Evolutionary conservation across 2,797 vertebrate genomes (phyloP).

Genomic region (Clamator glandarius): DNA sequence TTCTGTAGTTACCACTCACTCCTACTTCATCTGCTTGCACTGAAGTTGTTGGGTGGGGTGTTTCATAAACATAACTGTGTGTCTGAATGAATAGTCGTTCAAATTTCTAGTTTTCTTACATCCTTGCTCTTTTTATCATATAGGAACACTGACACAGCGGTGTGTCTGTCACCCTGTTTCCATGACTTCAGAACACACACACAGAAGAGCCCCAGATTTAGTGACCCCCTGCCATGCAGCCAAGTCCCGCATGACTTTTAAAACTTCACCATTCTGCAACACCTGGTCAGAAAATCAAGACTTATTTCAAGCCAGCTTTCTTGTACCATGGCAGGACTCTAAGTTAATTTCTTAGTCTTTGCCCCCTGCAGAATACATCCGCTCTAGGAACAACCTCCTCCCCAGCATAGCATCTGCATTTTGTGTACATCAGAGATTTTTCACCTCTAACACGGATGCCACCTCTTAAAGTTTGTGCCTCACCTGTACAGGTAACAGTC

Average conservation of each 20-base stretch:
- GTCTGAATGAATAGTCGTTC: neutral
- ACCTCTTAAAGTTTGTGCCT: neutral
- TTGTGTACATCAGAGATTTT: accelerated
- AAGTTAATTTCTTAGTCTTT: neutral
- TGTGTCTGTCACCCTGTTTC: neutral
- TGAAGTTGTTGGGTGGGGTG: neutral
- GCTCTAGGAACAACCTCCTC: neutral
- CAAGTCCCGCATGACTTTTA: accelerated
- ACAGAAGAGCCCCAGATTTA: neutral
- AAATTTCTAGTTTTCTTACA: neutral
- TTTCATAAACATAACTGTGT: neutral
- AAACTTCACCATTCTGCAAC: neutral
- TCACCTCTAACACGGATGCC: neutral
- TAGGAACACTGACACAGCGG: neutral
- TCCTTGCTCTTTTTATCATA: neutral
- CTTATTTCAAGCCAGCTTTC: neutral
- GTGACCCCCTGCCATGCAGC: accelerated
- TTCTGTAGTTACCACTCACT: neutral
- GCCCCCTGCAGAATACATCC: neutral
- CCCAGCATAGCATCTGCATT: neutral
- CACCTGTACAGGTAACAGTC: accelerated
- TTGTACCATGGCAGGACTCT: neutral
- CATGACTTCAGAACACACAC: too few relatives aligned
- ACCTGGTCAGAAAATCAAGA: neutral
- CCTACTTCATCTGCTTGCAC: accelerated